Evolutionary conservation across 2,888 invertebrate species (phyloP), one percentile per base, ranked within the genome.

Genomic region (Sabatieria punctata): DNA sequence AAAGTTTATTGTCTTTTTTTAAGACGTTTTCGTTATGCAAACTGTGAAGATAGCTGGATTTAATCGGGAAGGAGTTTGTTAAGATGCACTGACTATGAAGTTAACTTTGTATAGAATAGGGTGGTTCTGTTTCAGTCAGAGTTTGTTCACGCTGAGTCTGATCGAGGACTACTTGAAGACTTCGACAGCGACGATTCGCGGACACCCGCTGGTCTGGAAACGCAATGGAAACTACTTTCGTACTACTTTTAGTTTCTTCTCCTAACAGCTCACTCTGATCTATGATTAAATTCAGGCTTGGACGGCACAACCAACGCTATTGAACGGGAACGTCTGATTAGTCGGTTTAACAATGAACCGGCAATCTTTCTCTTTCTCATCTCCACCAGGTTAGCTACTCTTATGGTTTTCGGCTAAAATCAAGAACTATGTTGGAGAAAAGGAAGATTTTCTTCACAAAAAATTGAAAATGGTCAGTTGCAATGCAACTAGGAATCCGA

Each of bases 281-380:
- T 30, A 11, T 30, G 30, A 11, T 30, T 30, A n/a, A 8, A 11
- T 30, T 8, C 57, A 82, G 82, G 86, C 49, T 73, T 97, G 55
- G 95, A 97, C 69, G 97, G 97, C 23, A 85, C 86, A 33, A 97
- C 95, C 0, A 80, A 83, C 55, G 86, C 88, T 0, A 73, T 83
- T 51, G 97, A 97, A 65, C 73, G 97, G 50, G 95, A 97, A 67
- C 85, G 85, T 64, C 73, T 95, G 23, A 93, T 97, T 51, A 88
- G 89, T 66, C 85, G 86, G 64, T 97, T 95, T 68, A 97, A 97
- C 64, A 75, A 78, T 1, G 86, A 86, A 68, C 76, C 79, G 1
- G 78, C 79, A 58, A 77, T 89, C 43, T 80, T 84, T 64, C 69
- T 95, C 52, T 97, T 97, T 68, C 74, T 97, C 46, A 86, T 97